A percentile compares a stretch with the other conserved stretches of the same genome.
Conservation (phyloP, 35 echinoderm and acorn worm genomes). For the Patiria miniata region DNA sequence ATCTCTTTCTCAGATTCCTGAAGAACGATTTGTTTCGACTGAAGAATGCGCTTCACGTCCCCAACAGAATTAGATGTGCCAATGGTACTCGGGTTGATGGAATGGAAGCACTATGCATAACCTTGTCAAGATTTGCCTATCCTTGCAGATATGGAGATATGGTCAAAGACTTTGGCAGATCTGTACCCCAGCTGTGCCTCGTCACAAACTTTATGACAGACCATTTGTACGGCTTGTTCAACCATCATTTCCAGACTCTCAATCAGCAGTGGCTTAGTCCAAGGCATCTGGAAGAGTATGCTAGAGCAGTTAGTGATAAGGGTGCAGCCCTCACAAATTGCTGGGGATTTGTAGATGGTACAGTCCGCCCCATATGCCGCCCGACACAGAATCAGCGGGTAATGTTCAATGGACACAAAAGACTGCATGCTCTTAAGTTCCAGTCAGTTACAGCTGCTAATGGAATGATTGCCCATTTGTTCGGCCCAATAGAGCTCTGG, state of each 20-base stretch:
- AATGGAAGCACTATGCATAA: conserved; percentile 57
- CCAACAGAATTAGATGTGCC: conserved; percentile 33
- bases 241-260: conserved; percentile 42
- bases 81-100: conserved; percentile 38
- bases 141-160: conserved; percentile 74
- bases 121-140: conserved; percentile 56
- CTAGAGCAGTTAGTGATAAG: conserved; percentile 56
- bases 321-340: conserved; percentile 77
- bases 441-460: conserved; percentile 68
- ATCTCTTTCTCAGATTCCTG: conserved; percentile 33
- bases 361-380: conserved; percentile 66
- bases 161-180: conserved; percentile 45
- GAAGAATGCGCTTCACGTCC: conserved; percentile 58
- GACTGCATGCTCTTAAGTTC: conserved; percentile 66
- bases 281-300: conserved; percentile 40
- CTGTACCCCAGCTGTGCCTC: conserved; percentile 64
- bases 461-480: conserved; percentile 65
- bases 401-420: conserved; percentile 72
- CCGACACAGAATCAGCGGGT: conserved; percentile 51
- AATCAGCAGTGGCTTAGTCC: conserved; percentile 54
- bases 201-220: conserved; percentile 53
- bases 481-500: conserved; percentile 73
- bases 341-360: conserved; percentile 87
- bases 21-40: conserved; percentile 45
- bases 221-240: conserved; percentile 43